A percentile compares a stretch with the other conserved stretches of the same genome.
phyloP scores from a whole-genome alignment of 2,888 invertebrate genomes.

The Parthenolecanium corni region DNA sequence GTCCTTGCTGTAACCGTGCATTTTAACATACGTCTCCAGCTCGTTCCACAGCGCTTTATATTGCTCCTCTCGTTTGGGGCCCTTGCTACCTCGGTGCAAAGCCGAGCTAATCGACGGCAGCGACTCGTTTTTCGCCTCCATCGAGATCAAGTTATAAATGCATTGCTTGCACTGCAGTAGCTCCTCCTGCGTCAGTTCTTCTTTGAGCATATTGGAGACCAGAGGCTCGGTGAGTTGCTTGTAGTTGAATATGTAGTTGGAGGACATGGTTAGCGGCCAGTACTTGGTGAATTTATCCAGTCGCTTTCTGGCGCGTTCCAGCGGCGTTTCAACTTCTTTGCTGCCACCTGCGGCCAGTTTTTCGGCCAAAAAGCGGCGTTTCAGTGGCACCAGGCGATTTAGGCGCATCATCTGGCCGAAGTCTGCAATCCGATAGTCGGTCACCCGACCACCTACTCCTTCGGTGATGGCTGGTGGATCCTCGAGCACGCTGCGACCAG shows the following conservation, averaged over 20 bases:
- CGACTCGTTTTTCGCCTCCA: constrained; percentile 74
- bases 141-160: constrained; percentile 63
- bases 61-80: constrained; percentile 61
- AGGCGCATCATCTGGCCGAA: constrained; percentile 80
- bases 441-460: constrained; percentile 84
- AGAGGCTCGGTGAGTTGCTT: constrained; percentile 62
- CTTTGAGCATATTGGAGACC: constrained; percentile 65
- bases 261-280: constrained; percentile 79
- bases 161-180: constrained; percentile 75
- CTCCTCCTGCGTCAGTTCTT: constrained; percentile 72
- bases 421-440: constrained; percentile 69
- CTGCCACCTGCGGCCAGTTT: constrained; percentile 14
- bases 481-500: constrained; percentile 72
- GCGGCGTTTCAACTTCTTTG: constrained; percentile 31
- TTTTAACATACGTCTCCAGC: constrained; percentile 67
- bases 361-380: constrained; percentile 38
- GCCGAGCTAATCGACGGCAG: constrained; percentile 55
- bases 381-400: constrained; percentile 62
- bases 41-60: constrained; percentile 85
- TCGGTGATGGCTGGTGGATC: constrained; percentile 93
- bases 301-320: constrained; percentile 54
- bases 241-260: constrained; percentile 75
- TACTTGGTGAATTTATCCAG: constrained; percentile 70
- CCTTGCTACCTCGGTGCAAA: constrained; percentile 49
- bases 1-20: constrained; percentile 62